Evolutionary conservation across 2,113 vertebrate genomes (phyloP).

Genomic region (Oncorhynchus keta): DNA sequence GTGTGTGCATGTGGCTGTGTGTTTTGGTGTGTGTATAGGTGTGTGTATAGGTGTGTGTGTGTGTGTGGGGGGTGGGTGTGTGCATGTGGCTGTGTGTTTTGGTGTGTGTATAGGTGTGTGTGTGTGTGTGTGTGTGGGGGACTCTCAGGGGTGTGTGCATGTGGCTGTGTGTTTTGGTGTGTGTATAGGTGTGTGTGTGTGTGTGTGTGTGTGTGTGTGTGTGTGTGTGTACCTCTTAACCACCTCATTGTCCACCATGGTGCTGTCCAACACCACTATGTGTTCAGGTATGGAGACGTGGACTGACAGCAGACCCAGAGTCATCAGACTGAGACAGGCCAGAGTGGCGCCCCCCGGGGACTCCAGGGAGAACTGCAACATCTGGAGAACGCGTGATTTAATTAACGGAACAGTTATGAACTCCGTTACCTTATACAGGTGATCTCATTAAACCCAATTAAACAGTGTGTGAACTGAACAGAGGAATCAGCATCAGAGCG

Average conservation of each 20-base stretch:
- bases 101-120: too few species aligned
- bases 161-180: too few species aligned
- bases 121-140: background rate
- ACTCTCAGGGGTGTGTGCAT: too few species aligned
- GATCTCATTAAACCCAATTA: too few species aligned
- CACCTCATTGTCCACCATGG: slow-evolving; percentile 84
- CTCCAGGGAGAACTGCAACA: slow-evolving; percentile 66
- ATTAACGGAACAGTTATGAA: too few species aligned
- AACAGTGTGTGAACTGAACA: too few species aligned
- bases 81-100: too few species aligned
- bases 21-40: too few species aligned
- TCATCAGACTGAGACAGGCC: slow-evolving; percentile 80
- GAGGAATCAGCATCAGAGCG: too few species aligned
- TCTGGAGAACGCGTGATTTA: slow-evolving; percentile 54
- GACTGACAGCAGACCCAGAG: slow-evolving; percentile 83
- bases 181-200: background rate
- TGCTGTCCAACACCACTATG: slow-evolving; percentile 93
- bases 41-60: background rate
- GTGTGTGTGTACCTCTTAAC: slow-evolving; percentile 73
- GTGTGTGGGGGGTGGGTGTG: too few species aligned
- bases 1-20: too few species aligned
- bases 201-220: background rate
- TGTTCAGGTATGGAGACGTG: slow-evolving; percentile 86
- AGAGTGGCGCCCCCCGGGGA: slow-evolving; percentile 84
- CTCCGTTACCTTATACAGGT: too few species aligned